Conservation (phyloP, 2,888 invertebrate genomes). For the Stenodera caucasica region DNA sequence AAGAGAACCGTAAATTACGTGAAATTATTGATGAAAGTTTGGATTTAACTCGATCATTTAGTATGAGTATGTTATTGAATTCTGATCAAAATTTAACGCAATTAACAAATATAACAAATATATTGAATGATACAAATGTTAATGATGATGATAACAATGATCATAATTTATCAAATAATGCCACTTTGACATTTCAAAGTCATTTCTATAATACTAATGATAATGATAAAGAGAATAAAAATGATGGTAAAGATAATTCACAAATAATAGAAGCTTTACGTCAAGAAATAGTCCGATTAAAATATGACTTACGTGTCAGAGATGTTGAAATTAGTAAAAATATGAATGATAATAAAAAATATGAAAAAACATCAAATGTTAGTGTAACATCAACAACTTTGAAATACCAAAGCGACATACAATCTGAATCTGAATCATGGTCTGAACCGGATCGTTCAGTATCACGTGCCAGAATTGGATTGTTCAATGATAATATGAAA, state of each 20-base stretch:
- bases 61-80: slow-evolving; percentile 53
- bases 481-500: slow-evolving; percentile 57
- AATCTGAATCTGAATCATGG: slow-evolving; percentile 81
- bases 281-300: slow-evolving; percentile 51
- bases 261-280: slow-evolving; percentile 47
- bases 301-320: slow-evolving; percentile 49
- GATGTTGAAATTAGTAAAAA: slow-evolving; percentile 49
- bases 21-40: slow-evolving; percentile 60
- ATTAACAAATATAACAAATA: slow-evolving; percentile 56
- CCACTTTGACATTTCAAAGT: slow-evolving; percentile 48
- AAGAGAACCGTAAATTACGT: slow-evolving; percentile 59
- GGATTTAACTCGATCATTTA: slow-evolving; percentile 59
- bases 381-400: slow-evolving; percentile 39
- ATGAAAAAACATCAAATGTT: slow-evolving; percentile 27
- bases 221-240: slow-evolving; percentile 31
- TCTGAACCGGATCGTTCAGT: slow-evolving; percentile 85
- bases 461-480: slow-evolving; percentile 77
- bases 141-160: slow-evolving; percentile 25
- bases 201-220: slow-evolving; percentile 40
- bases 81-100: slow-evolving; percentile 58
- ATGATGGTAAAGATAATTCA: slow-evolving; percentile 24
- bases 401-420: slow-evolving; percentile 46
- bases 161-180: background rate
- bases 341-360: slow-evolving; percentile 18
- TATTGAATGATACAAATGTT: slow-evolving; percentile 49